phyloP scores from a whole-genome alignment of 2,113 vertebrate species.

The Nibea coibor region DNA sequence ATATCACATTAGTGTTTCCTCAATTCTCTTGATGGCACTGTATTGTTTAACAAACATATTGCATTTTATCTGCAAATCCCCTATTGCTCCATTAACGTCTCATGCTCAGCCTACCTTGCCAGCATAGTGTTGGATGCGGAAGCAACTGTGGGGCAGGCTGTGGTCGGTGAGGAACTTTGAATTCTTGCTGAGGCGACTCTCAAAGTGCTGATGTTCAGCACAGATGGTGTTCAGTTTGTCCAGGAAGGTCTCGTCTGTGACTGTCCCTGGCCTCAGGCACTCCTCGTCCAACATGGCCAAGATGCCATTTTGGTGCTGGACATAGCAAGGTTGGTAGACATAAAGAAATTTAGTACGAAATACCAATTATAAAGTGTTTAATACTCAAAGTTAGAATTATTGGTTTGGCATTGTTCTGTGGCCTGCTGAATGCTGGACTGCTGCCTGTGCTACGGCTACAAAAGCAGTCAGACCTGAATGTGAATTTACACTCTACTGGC shows the following conservation, averaged over 20 bases:
- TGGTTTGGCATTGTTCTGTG: not conserved
- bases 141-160: conserved; percentile 95
- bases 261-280: conserved; percentile 94
- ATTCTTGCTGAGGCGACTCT: conserved; percentile 96
- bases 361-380: not conserved
- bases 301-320: conserved; percentile 91
- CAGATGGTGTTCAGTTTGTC: conserved; percentile 98
- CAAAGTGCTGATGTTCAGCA: conserved; percentile 96
- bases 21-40: not conserved
- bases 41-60: not conserved
- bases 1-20: not conserved
- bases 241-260: conserved; percentile 95
- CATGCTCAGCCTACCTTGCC: conserved; percentile 88
- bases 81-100: not conserved
- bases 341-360: too few relatives aligned
- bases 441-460: not conserved
- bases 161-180: conserved; percentile 96
- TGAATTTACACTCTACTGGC: not conserved
- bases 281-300: conserved; percentile 99
- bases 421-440: not conserved
- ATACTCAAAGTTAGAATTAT: not conserved
- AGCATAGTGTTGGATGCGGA: conserved; percentile 97
- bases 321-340: not conserved
- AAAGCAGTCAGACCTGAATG: not conserved
- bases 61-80: not conserved